These are phyloP conservation scores for Cercopithecus diana DNA, from an alignment of 2,797 vertebrate species.

Conservation along the genomic window DNA sequence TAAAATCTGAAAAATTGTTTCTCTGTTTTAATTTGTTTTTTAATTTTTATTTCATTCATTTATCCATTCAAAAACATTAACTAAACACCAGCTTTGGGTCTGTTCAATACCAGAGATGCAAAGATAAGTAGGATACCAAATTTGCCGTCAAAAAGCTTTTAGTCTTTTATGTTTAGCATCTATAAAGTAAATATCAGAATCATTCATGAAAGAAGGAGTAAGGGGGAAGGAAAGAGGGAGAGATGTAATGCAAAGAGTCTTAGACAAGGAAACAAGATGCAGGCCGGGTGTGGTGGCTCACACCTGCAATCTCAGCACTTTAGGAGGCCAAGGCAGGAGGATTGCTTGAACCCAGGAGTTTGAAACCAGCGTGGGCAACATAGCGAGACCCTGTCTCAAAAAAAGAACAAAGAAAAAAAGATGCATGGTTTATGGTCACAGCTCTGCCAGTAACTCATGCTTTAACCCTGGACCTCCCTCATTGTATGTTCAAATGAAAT, in stretches of 20 bases:
- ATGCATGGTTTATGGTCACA: neutral
- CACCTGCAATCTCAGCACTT: neutral
- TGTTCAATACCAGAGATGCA: neutral
- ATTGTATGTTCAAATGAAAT: neutral
- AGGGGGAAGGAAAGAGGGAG: neutral
- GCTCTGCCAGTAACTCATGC: neutral
- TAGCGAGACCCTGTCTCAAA: neutral
- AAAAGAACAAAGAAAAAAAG: neutral
- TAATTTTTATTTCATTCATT: neutral
- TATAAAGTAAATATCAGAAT: neutral
- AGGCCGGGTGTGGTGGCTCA: neutral
- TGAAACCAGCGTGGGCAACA: neutral
- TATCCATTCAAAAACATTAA: neutral
- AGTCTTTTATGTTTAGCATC: neutral
- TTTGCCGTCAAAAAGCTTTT: slow-evolving; percentile 24
- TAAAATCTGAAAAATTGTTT: neutral
- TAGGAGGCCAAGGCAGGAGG: neutral
- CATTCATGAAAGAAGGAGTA: neutral
- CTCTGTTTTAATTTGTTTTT: neutral
- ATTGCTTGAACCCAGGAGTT: neutral
- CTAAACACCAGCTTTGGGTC: neutral
- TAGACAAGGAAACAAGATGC: neutral
- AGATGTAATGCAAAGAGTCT: neutral
- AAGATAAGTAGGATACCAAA: neutral
- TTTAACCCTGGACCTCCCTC: neutral